Percentiles rank a stretch among this genome's conserved stretches.
phyloP scores from a whole-genome alignment of 2,888 invertebrate species.

The Pseudococcus jackbeardsleyi region DNA sequence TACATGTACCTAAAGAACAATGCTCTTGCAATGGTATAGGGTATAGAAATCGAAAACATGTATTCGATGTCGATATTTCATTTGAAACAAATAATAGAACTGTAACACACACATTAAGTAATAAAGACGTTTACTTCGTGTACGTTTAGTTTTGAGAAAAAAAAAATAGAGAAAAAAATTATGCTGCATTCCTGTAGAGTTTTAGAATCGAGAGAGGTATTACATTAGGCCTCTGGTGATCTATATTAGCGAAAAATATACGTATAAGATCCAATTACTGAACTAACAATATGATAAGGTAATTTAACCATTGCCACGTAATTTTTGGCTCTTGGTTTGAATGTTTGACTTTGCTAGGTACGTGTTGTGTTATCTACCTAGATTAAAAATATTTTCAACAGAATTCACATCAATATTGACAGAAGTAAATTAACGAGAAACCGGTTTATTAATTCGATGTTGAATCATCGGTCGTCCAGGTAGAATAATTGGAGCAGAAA shows the following conservation, averaged over 20 bases:
- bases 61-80: constrained; percentile 49
- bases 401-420: constrained; percentile 58
- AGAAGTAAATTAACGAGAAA: constrained; percentile 54
- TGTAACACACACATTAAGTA: constrained; percentile 9
- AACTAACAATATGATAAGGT: constrained; percentile 29
- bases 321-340: constrained; percentile 13
- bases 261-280: constrained; percentile 49
- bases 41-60: not conserved
- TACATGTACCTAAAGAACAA: constrained; percentile 17
- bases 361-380: not conserved
- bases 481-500: constrained; percentile 57
- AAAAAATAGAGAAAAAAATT: not conserved
- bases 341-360: constrained; percentile 44
- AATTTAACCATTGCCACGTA: constrained; percentile 44
- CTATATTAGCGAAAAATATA: constrained; percentile 30
- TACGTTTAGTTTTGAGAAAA: constrained; percentile 14
- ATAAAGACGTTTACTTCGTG: constrained; percentile 39
- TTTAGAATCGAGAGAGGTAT: constrained; percentile 28
- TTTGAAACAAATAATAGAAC: constrained; percentile 32
- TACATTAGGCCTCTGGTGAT: constrained; percentile 10
- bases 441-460: constrained; percentile 53
- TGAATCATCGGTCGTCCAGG: constrained; percentile 13
- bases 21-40: not conserved
- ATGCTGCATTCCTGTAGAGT: constrained; percentile 17
- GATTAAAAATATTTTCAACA: constrained; percentile 59